Evolutionary conservation across 1,140 invertebrate species (phyloP).

Genomic region (Heliconius hewitsoni): DNA sequence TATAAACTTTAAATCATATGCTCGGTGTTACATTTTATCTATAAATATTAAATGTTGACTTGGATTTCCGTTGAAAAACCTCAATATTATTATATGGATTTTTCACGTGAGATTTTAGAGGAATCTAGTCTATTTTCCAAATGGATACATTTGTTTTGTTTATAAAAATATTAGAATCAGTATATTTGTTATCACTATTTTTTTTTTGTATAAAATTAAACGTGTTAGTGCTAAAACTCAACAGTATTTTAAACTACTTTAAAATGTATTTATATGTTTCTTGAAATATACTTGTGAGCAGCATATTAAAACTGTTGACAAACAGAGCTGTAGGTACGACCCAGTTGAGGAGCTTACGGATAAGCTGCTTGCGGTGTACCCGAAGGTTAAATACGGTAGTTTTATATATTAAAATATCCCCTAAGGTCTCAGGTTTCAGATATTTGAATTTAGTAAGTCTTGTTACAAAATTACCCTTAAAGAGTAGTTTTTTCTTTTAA

Average conservation of each 20-base stretch:
- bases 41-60: slow-evolving; percentile 80
- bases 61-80: slow-evolving; percentile 29
- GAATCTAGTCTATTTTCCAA: slow-evolving; percentile 76
- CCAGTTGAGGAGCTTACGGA: slow-evolving; percentile 18
- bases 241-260: not conserved
- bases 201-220: not conserved
- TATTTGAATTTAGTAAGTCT: slow-evolving; percentile 3
- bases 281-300: slow-evolving; percentile 18
- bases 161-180: slow-evolving; percentile 50
- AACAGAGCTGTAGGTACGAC: slow-evolving; percentile 14
- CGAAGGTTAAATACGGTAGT: slow-evolving; percentile 26
- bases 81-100: slow-evolving; percentile 43
- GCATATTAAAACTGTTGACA: slow-evolving; percentile 25
- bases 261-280: not conserved
- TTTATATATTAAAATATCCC: slow-evolving; percentile 22
- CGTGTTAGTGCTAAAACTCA: not conserved
- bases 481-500: not conserved
- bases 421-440: not conserved
- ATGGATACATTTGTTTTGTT: slow-evolving; percentile 67
- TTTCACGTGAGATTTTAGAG: slow-evolving; percentile 68
- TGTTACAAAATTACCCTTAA: not conserved
- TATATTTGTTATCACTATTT: too few relatives aligned
- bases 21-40: slow-evolving; percentile 77
- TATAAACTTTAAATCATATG: slow-evolving; percentile 79
- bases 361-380: slow-evolving; percentile 19